These are phyloP conservation scores for Acholoe squamosa DNA, from an alignment of 2,888 invertebrate genomes.

Conservation along the genomic window DNA sequence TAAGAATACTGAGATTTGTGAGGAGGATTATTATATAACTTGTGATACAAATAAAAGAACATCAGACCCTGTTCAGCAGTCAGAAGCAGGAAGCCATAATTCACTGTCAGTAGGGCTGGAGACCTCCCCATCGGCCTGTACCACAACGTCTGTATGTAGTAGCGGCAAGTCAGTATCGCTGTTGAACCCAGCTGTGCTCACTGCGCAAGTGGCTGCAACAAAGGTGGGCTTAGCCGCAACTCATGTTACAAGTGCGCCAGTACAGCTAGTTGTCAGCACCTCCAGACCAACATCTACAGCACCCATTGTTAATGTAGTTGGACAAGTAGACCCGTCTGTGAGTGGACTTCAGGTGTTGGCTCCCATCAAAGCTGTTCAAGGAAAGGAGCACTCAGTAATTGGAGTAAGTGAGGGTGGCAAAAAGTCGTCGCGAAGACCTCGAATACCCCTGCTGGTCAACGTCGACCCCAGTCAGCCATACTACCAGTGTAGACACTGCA, in stretches of 20 bases:
- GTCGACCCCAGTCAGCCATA: constrained; percentile 63
- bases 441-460: constrained; percentile 58
- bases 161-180: constrained; percentile 26
- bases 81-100: background rate
- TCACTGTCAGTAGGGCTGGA: background rate
- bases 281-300: constrained; percentile 40
- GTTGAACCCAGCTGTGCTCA: constrained; percentile 39
- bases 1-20: constrained; percentile 22
- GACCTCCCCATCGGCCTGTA: background rate
- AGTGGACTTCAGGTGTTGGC: background rate
- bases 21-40: constrained; percentile 54
- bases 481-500: constrained; percentile 65
- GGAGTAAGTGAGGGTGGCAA: background rate
- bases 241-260: background rate
- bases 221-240: background rate
- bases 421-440: constrained; percentile 23
- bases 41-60: constrained; percentile 3
- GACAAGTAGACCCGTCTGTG: background rate
- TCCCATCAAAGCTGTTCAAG: background rate
- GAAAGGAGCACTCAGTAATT: background rate
- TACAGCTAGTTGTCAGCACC: constrained; percentile 37
- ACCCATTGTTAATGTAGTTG: constrained; percentile 42
- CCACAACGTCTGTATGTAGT: background rate
- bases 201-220: constrained; percentile 40
- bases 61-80: background rate